Evolutionary conservation across 92 coral and sea anemone species (phyloP).

Genomic region (Phenganax marumi): DNA sequence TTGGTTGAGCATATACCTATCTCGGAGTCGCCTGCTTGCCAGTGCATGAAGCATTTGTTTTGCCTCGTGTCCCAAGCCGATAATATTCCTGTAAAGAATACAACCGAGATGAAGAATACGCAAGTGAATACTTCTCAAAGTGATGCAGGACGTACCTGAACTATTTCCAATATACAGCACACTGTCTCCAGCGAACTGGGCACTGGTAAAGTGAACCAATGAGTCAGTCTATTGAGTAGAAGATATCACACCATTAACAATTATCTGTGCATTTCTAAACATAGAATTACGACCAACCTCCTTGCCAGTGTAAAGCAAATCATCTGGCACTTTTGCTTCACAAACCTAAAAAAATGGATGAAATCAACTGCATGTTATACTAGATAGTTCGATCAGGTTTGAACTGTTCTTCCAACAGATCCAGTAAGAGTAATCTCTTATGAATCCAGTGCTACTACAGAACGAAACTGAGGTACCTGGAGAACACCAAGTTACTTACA

Average conservation of each 20-base stretch:
- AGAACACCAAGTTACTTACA: neutral
- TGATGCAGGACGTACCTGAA: conserved; percentile 58
- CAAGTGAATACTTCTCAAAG: neutral
- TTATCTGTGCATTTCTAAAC: neutral
- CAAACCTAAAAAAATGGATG: conserved; percentile 62
- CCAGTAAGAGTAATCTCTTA: neutral
- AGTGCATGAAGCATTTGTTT: conserved; percentile 92
- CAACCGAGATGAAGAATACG: neutral
- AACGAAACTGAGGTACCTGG: neutral
- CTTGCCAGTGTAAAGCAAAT: conserved; percentile 57
- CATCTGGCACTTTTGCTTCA: conserved; percentile 89
- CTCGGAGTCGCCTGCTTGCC: conserved; percentile 90
- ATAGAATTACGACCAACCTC: conserved; percentile 40
- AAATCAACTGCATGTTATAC: neutral
- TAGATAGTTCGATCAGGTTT: neutral
- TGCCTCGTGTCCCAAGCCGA: conserved; percentile 99
- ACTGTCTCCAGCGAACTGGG: conserved; percentile 83
- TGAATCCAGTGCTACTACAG: neutral
- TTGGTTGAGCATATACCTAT: conserved; percentile 59
- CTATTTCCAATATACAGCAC: conserved; percentile 83
- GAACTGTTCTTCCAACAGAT: neutral
- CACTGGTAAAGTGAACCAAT: conserved; percentile 71
- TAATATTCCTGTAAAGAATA: conserved; percentile 62
- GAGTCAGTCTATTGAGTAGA: conserved; percentile 17
- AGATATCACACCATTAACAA: neutral